Conservation (phyloP, 53 echinoderm and acorn worm genomes). For the Pentamera pediparva region DNA sequence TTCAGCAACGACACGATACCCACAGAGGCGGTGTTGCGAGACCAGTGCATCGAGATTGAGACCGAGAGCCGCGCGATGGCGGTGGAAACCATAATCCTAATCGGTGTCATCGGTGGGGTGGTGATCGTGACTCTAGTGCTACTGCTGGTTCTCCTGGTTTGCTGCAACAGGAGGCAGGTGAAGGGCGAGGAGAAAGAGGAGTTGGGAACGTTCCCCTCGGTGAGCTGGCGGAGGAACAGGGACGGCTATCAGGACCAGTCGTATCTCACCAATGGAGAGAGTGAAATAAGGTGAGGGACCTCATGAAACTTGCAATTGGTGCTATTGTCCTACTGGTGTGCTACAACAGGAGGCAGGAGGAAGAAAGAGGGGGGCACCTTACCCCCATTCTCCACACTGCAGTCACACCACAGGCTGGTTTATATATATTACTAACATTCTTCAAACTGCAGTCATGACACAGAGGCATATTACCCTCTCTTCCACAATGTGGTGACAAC, state of each 20-base stretch:
- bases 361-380: too few relatives aligned
- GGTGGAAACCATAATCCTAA: slow-evolving; percentile 48
- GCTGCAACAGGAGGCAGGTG: slow-evolving; percentile 55
- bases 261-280: slow-evolving; percentile 11
- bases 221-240: slow-evolving; percentile 33
- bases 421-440: too few relatives aligned
- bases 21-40: slow-evolving; percentile 67
- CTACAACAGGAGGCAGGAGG: too few relatives aligned
- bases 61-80: slow-evolving; percentile 47
- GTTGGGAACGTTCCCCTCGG: slow-evolving; percentile 41
- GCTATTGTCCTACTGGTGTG: too few relatives aligned
- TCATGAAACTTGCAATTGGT: too few relatives aligned
- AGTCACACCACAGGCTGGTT: too few relatives aligned
- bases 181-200: slow-evolving; percentile 36
- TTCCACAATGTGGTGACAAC: too few relatives aligned
- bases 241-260: slow-evolving; percentile 43
- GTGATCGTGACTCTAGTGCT: slow-evolving; percentile 51
- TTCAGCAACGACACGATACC: slow-evolving; percentile 53
- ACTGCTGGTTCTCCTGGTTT: slow-evolving; percentile 56
- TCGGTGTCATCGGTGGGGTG: slow-evolving; percentile 51
- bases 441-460: too few relatives aligned
- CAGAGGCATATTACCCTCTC: too few relatives aligned
- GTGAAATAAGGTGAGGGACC: too few relatives aligned
- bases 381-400: too few relatives aligned
- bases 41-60: slow-evolving; percentile 79